Conservation (phyloP, 1,140 invertebrate genomes). For the Heliconius congener region DNA sequence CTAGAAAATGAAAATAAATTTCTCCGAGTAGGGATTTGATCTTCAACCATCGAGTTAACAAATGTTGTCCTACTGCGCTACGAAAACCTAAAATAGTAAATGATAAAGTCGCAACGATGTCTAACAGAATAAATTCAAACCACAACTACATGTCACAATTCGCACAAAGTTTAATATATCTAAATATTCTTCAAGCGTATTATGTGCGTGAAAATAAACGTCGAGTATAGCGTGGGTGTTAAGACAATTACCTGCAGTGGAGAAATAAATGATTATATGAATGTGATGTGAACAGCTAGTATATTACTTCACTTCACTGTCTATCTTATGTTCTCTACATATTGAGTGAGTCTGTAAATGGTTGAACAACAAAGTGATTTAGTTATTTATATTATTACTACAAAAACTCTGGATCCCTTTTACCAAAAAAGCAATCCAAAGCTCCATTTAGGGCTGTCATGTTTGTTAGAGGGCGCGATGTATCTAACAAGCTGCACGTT, state of each 20-base stretch:
- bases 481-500: slow-evolving; percentile 73
- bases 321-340: slow-evolving; percentile 8
- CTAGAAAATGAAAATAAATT: too few species aligned
- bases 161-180: slow-evolving; percentile 57
- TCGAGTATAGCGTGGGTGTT: slow-evolving; percentile 38
- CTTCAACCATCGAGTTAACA: too few species aligned
- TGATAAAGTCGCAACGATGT: too few species aligned
- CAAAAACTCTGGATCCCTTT: slow-evolving; percentile 58
- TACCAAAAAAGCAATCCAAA: slow-evolving; percentile 60
- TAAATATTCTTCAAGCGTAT: slow-evolving; percentile 52
- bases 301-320: slow-evolving; percentile 34
- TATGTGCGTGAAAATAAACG: slow-evolving; percentile 52
- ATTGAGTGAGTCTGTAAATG: background rate
- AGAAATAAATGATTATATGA: slow-evolving; percentile 47
- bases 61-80: too few species aligned
- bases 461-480: slow-evolving; percentile 60
- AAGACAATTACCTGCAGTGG: slow-evolving; percentile 44
- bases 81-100: too few species aligned
- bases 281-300: slow-evolving; percentile 39
- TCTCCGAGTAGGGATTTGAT: too few species aligned
- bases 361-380: background rate
- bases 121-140: background rate
- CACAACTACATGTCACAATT: background rate
- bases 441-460: slow-evolving; percentile 62
- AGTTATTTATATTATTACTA: slow-evolving; percentile 2